A percentile compares a stretch with the other conserved stretches of the same genome.
Evolutionary conservation across 2,113 vertebrate genomes (phyloP).

Genomic region (Rhinoderma darwinii): DNA sequence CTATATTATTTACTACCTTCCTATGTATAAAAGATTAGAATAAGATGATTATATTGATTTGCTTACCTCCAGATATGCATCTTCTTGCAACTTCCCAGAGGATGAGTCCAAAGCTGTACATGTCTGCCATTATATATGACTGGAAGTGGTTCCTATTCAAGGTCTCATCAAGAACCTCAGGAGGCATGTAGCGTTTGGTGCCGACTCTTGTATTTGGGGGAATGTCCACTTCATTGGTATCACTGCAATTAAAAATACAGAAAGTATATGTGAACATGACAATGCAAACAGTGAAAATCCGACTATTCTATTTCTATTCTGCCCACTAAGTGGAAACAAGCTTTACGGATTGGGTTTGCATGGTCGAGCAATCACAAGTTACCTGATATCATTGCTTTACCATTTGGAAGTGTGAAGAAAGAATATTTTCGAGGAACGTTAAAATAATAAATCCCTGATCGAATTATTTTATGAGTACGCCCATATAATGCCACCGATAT

Average conservation of each 20-base stretch:
- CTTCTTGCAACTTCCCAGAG: constrained; percentile 94
- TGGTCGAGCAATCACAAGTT: too few relatives aligned
- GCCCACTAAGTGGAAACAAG: too few relatives aligned
- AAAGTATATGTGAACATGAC: neutral
- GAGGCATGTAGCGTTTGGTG: constrained; percentile 97
- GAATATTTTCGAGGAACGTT: neutral
- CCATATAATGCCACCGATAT: too few relatives aligned
- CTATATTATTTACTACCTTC: neutral
- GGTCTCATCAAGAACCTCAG: constrained; percentile 94
- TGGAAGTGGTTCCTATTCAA: constrained; percentile 94
- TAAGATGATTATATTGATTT: constrained; percentile 16
- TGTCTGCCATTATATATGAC: constrained; percentile 98
- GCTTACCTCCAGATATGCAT: constrained; percentile 93
- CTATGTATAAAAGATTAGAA: neutral
- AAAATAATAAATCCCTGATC: too few relatives aligned
- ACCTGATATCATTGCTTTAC: neutral
- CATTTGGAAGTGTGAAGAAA: neutral
- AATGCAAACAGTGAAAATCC: neutral
- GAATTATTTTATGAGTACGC: too few relatives aligned
- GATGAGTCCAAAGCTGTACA: constrained; percentile 98
- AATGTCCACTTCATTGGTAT: constrained; percentile 97
- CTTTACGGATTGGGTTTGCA: too few relatives aligned
- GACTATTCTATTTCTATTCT: neutral
- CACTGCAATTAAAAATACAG: constrained; percentile 71
- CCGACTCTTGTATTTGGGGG: constrained; percentile 94